Percentiles rank a stretch among this genome's conserved stretches.
These are phyloP conservation scores for Gila robusta DNA, from an alignment of 2,797 vertebrate species.

Conservation along the genomic window DNA sequence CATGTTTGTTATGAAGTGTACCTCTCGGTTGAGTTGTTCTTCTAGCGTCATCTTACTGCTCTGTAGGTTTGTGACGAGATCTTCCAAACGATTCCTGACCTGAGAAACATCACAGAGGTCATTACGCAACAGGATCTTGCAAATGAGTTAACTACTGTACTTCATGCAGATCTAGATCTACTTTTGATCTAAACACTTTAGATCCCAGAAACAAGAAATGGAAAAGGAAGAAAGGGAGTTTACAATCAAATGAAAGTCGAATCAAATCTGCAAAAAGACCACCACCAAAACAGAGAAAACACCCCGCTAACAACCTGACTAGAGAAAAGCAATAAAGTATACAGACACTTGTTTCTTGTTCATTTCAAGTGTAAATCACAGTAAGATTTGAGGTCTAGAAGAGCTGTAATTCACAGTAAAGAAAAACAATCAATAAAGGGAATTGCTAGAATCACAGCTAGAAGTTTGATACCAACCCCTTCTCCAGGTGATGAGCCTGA, in stretches of 20 bases:
- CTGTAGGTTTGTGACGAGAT: slow-evolving; percentile 84
- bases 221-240: slow-evolving; percentile 2
- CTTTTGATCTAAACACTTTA: slow-evolving; percentile 20
- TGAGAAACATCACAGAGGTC: slow-evolving; percentile 64
- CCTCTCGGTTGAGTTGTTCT: slow-evolving; percentile 87
- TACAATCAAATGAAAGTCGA: slow-evolving; percentile 31
- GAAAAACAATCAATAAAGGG: not conserved
- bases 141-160: slow-evolving; percentile 53
- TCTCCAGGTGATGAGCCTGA: slow-evolving; percentile 77
- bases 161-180: slow-evolving; percentile 66
- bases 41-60: slow-evolving; percentile 86
- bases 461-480: slow-evolving; percentile 81
- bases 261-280: slow-evolving; percentile 34
- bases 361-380: not conserved
- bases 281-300: slow-evolving; percentile 58
- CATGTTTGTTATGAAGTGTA: slow-evolving; percentile 54
- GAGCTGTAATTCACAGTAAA: slow-evolving; percentile 23
- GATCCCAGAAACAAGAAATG: slow-evolving; percentile 62
- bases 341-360: not conserved
- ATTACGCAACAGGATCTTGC: not conserved
- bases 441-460: not conserved
- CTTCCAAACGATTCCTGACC: slow-evolving; percentile 85
- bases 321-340: slow-evolving; percentile 3
- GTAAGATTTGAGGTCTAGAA: slow-evolving; percentile 1
- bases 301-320: slow-evolving; percentile 57